These are phyloP conservation scores for Ypsolopha scabrella DNA, from an alignment of 2,888 invertebrate genomes.

Conservation along the genomic window DNA sequence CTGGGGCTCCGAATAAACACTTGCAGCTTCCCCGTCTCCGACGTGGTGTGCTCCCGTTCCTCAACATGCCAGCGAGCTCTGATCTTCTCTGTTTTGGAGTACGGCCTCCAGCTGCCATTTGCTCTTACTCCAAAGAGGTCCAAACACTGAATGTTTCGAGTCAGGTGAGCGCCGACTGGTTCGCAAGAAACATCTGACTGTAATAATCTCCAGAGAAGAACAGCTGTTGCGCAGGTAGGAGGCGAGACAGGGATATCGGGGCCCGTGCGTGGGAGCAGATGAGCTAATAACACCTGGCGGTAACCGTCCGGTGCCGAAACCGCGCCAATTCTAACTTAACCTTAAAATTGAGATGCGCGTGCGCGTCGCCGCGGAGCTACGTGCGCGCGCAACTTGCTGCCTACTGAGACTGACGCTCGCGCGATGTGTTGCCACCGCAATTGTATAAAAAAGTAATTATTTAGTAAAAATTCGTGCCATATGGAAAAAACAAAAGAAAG, in stretches of 20 bases:
- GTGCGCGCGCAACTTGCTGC: conserved; percentile 43
- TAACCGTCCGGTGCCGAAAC: conserved; percentile 18
- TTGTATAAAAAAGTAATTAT: no score
- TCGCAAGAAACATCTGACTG: conserved; percentile 64
- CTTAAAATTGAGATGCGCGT: conserved; percentile 19
- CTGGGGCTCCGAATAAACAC: conserved; percentile 73
- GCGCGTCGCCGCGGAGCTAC: conserved; percentile 29
- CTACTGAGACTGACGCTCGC: conserved; percentile 42
- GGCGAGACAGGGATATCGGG: conserved; percentile 31
- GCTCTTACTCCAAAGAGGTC: conserved; percentile 10
- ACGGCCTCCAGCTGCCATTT: conserved; percentile 59
- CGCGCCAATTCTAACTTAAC: conserved; percentile 67
- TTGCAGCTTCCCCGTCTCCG: conserved; percentile 61
- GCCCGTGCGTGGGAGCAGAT: conserved; percentile 39
- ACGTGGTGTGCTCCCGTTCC: conserved; percentile 41
- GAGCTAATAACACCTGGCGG: conserved; percentile 56
- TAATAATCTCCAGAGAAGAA: conserved; percentile 64
- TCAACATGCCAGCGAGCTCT: conserved; percentile 46
- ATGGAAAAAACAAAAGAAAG: no score
- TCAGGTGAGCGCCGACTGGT: conserved; percentile 63
- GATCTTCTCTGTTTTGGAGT: conserved; percentile 59
- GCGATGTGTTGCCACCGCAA: conserved; percentile 7
- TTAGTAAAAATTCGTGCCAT: no score
- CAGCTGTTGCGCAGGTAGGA: conserved; percentile 62
- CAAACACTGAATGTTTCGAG: conserved; percentile 11